Evolutionary conservation across 2,888 invertebrate species (phyloP).

Genomic region (Sericinus montela): DNA sequence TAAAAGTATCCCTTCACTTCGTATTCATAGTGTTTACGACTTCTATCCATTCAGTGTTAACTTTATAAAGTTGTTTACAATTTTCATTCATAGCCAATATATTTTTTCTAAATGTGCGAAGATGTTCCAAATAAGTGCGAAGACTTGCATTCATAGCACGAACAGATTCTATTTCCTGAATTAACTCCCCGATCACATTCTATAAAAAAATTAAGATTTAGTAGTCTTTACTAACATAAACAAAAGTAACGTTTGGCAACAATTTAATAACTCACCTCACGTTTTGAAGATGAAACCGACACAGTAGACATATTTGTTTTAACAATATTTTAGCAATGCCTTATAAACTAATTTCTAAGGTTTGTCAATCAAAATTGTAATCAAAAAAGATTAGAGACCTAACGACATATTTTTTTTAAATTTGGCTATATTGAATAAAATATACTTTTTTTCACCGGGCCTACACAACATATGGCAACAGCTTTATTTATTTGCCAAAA

Average conservation of each 20-base stretch:
- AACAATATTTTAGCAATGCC: too few relatives aligned
- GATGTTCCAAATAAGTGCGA: slow-evolving; percentile 43
- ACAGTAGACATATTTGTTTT: slow-evolving; percentile 38
- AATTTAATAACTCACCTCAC: slow-evolving; percentile 30
- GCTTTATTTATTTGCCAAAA: too few relatives aligned
- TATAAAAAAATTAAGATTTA: slow-evolving; percentile 28
- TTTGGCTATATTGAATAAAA: too few relatives aligned
- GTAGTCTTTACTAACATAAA: too few relatives aligned
- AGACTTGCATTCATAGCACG: slow-evolving; percentile 48
- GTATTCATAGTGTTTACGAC: slow-evolving; percentile 31
- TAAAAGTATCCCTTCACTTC: slow-evolving; percentile 18
- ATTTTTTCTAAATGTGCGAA: slow-evolving; percentile 46
- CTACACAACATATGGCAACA: too few relatives aligned
- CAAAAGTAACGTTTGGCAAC: too few relatives aligned
- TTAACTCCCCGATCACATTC: slow-evolving; percentile 44
- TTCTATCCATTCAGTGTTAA: slow-evolving; percentile 55
- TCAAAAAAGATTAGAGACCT: too few relatives aligned
- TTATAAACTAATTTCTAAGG: too few relatives aligned
- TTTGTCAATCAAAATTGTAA: too few relatives aligned
- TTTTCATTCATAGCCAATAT: slow-evolving; percentile 45
- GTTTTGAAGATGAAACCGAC: slow-evolving; percentile 42
- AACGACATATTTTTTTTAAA: too few relatives aligned
- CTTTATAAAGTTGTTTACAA: slow-evolving; percentile 45
- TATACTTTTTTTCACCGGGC: too few relatives aligned
- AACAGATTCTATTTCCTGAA: slow-evolving; percentile 53